Evolutionary conservation across 92 coral and sea anemone species (phyloP).

Genomic region (Metridium senile): DNA sequence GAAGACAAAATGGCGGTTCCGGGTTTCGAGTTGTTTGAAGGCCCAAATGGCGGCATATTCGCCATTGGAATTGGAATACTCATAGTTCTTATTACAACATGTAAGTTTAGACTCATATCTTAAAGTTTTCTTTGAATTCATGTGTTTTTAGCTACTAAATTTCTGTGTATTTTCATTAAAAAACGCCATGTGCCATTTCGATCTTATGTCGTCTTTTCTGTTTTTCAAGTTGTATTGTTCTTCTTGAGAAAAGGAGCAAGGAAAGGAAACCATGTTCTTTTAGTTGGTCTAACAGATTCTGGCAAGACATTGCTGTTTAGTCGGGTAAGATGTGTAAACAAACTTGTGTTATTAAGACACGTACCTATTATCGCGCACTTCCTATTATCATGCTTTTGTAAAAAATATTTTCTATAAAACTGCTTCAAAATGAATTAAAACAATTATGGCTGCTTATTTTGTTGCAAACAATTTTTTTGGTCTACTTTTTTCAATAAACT

Average conservation of each 20-base stretch:
- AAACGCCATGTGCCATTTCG: neutral
- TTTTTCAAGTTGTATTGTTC: slow-evolving; percentile 42
- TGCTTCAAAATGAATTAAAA: too few species aligned
- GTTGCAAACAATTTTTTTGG: too few species aligned
- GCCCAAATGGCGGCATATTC: slow-evolving; percentile 73
- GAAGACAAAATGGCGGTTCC: slow-evolving; percentile 68
- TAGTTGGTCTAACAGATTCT: slow-evolving; percentile 90
- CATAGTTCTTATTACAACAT: slow-evolving; percentile 79
- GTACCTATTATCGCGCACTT: too few species aligned
- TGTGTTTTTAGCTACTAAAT: neutral
- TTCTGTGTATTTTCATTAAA: neutral
- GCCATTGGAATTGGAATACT: slow-evolving; percentile 68
- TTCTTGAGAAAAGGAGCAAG: slow-evolving; percentile 66
- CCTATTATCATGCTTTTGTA: neutral
- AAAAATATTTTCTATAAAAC: neutral
- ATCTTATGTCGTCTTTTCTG: neutral
- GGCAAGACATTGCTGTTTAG: slow-evolving; percentile 90
- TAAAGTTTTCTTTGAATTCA: neutral
- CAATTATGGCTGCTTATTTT: too few species aligned
- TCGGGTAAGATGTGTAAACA: slow-evolving; percentile 51
- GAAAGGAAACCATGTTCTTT: slow-evolving; percentile 68
- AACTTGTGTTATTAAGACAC: neutral
- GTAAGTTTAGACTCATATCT: slow-evolving; percentile 32
- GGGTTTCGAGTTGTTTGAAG: slow-evolving; percentile 62
- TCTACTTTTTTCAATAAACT: too few species aligned